Evolutionary conservation across 2,797 vertebrate genomes (phyloP).

Genomic region (Lepidocolaptes lacrymiger): DNA sequence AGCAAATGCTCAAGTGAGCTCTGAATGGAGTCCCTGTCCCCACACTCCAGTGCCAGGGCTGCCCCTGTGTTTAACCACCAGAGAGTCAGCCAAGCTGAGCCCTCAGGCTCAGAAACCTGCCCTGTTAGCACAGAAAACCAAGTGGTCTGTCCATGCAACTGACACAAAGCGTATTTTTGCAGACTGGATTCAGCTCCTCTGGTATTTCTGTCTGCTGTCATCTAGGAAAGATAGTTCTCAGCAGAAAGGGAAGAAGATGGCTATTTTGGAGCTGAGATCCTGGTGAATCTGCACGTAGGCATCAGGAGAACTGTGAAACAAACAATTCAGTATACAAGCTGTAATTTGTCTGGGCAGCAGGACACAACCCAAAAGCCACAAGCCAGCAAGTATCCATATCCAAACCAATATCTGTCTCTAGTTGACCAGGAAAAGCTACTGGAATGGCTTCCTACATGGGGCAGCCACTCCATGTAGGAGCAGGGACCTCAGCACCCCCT

Average conservation of each 20-base stretch:
- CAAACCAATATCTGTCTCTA: background rate
- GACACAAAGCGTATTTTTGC: background rate
- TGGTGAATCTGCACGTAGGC: background rate
- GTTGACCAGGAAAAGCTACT: background rate
- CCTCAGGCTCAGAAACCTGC: background rate
- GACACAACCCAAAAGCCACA: background rate
- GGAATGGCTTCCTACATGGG: background rate
- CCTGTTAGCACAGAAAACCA: background rate
- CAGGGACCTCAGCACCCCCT: background rate
- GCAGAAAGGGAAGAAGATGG: background rate
- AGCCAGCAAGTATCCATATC: background rate
- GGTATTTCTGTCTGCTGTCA: background rate
- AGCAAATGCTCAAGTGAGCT: background rate
- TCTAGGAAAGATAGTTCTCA: background rate
- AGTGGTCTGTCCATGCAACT: background rate
- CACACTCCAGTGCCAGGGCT: background rate
- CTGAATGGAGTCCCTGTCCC: conserved; percentile 21
- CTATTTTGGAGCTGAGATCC: background rate
- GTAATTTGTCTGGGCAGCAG: background rate
- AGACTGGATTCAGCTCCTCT: background rate
- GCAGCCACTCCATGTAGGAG: background rate
- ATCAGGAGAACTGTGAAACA: background rate
- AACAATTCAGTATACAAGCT: background rate
- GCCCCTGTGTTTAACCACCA: background rate
- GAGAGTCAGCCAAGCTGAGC: background rate